Evolutionary conservation across 1,140 invertebrate genomes (phyloP).

Genomic region (Drosophila repletoides): DNA sequence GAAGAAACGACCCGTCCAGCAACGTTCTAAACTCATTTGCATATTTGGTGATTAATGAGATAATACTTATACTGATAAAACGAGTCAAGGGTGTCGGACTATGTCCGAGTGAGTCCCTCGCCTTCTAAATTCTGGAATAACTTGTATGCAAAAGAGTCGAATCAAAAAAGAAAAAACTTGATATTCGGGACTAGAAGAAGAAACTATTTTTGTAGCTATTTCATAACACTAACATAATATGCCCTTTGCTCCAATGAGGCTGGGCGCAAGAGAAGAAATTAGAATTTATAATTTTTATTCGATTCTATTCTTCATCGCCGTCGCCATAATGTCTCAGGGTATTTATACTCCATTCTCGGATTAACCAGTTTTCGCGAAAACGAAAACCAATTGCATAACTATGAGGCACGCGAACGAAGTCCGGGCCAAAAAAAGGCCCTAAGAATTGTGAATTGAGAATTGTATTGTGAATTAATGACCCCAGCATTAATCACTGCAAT

Average conservation of each 20-base stretch:
- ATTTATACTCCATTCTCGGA: too few species aligned
- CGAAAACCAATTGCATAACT: conserved; percentile 58
- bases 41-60: conserved; percentile 42
- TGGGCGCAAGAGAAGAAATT: conserved; percentile 30
- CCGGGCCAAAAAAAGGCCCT: neutral
- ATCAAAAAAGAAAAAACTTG: too few species aligned
- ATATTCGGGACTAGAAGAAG: conserved; percentile 1
- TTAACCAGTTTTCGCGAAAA: conserved; percentile 28
- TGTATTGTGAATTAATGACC: conserved; percentile 3
- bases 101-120: conserved; percentile 11
- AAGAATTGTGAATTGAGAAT: too few species aligned
- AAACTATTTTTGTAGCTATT: conserved; percentile 5
- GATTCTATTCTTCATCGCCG: conserved; percentile 23
- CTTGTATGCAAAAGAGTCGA: conserved; percentile 19
- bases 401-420: conserved; percentile 29
- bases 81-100: conserved; percentile 3
- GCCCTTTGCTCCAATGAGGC: conserved; percentile 7
- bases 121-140: conserved; percentile 22
- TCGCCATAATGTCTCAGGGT: conserved; percentile 62
- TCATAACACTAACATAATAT: neutral
- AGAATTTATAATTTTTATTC: conserved; percentile 65
- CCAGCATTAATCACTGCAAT: conserved; percentile 36
- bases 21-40: conserved; percentile 32
- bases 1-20: neutral
- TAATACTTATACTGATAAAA: conserved; percentile 1